Evolutionary conservation across 2,888 invertebrate species (phyloP).

Genomic region (Heteromurus nitidus): DNA sequence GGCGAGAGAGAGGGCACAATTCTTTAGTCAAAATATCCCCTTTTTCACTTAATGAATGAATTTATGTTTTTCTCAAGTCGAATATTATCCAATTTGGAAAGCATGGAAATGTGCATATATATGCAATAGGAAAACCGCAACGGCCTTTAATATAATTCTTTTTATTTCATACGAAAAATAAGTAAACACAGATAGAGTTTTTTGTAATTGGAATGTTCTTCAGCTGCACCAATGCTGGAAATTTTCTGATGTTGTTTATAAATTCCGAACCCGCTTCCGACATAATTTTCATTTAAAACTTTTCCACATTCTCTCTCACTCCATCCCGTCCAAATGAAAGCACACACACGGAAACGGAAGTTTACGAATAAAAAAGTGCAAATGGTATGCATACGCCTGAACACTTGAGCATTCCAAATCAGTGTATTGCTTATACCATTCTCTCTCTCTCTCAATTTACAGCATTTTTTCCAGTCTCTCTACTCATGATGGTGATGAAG

Average conservation of each 20-base stretch:
- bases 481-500: too few species aligned
- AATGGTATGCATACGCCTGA: too few species aligned
- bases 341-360: neutral
- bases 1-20: neutral
- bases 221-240: neutral
- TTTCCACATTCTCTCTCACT: neutral
- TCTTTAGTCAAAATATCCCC: too few species aligned
- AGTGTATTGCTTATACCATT: too few species aligned
- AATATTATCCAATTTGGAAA: neutral
- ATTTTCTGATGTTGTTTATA: slow-evolving; percentile 9
- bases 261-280: slow-evolving; percentile 10
- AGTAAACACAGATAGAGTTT: too few species aligned
- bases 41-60: neutral
- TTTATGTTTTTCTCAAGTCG: neutral
- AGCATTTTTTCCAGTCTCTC: too few species aligned
- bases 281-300: slow-evolving; percentile 22
- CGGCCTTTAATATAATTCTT: slow-evolving; percentile 5
- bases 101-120: neutral
- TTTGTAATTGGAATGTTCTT: too few species aligned
- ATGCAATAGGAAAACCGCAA: neutral
- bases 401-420: neutral
- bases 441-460: too few species aligned
- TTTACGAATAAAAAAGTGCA: neutral
- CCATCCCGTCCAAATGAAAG: neutral
- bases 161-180: neutral